Evolutionary conservation across 2,113 vertebrate genomes (phyloP).

Genomic region (Erythrocercus mccallii): DNA sequence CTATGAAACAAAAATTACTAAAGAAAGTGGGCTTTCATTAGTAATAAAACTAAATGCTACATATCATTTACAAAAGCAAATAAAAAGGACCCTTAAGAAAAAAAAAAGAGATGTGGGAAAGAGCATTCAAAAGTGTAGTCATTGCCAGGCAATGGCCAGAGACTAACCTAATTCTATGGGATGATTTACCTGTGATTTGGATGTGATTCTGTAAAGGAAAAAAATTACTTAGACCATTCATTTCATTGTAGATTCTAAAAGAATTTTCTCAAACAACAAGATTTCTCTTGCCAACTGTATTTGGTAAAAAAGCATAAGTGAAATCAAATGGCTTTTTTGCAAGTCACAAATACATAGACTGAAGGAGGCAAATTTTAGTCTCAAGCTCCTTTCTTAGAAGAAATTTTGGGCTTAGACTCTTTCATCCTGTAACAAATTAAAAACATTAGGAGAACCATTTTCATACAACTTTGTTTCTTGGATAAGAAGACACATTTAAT

Average conservation of each 20-base stretch:
- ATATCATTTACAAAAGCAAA: background rate
- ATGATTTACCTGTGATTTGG: background rate
- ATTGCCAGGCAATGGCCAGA: background rate
- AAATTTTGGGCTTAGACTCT: background rate
- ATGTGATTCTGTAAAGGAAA: background rate
- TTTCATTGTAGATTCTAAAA: background rate
- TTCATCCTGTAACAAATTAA: background rate
- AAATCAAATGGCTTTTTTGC: background rate
- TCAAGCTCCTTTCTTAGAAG: background rate
- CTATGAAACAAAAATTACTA: background rate
- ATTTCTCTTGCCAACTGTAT: background rate
- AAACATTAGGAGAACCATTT: background rate
- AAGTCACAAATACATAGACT: background rate
- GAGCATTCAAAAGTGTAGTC: background rate
- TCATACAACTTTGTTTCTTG: background rate
- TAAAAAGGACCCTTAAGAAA: background rate
- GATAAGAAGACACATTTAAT: background rate
- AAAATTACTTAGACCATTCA: background rate
- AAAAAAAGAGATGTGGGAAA: background rate
- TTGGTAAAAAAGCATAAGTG: background rate
- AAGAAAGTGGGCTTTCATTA: background rate
- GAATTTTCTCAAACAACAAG: background rate
- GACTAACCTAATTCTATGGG: background rate
- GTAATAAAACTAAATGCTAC: background rate
- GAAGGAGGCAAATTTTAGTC: background rate